These are phyloP conservation scores for Chelidonichthys spinosus DNA, from an alignment of 2,797 vertebrate genomes.

Conservation along the genomic window DNA sequence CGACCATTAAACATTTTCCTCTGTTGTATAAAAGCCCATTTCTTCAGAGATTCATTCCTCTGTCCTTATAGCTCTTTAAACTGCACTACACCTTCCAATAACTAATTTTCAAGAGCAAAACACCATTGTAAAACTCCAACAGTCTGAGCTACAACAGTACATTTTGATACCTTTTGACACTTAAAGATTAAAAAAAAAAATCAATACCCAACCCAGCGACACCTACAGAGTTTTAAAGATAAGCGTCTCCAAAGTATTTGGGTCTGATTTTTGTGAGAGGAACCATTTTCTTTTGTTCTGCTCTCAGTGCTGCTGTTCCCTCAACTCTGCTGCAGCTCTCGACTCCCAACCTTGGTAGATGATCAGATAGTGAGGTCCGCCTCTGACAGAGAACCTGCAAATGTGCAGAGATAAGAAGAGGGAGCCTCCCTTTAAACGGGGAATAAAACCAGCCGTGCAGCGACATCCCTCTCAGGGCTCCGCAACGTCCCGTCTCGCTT, in stretches of 20 bases:
- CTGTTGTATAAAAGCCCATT: neutral
- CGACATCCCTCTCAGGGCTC: slow-evolving; percentile 9
- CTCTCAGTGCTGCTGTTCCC: neutral
- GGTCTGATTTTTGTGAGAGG: slow-evolving; percentile 36
- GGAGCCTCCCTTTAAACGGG: slow-evolving; percentile 21
- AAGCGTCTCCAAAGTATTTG: slow-evolving; percentile 25
- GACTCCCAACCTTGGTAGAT: slow-evolving; percentile 42
- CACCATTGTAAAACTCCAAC: neutral
- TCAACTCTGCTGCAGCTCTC: slow-evolving; percentile 33
- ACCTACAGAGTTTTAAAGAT: slow-evolving; percentile 33
- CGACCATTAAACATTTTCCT: neutral
- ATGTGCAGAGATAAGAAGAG: slow-evolving; percentile 52
- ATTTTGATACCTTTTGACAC: slow-evolving; percentile 23
- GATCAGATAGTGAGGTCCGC: slow-evolving; percentile 45
- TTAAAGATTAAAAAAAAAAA: slow-evolving; percentile 16
- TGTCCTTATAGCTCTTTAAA: neutral
- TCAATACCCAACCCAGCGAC: slow-evolving; percentile 36
- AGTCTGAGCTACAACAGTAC: slow-evolving; percentile 1
- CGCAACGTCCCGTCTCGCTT: neutral
- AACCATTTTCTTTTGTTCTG: slow-evolving; percentile 11
- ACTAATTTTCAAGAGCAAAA: neutral
- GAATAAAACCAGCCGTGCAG: slow-evolving; percentile 18
- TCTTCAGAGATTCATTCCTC: slow-evolving; percentile 8
- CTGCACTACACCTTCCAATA: neutral
- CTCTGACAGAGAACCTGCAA: slow-evolving; percentile 53